Evolutionary conservation across 1,140 invertebrate genomes (phyloP), one percentile per base, ranked within the genome.

Genomic region (Panagrolaimus sp.): DNA sequence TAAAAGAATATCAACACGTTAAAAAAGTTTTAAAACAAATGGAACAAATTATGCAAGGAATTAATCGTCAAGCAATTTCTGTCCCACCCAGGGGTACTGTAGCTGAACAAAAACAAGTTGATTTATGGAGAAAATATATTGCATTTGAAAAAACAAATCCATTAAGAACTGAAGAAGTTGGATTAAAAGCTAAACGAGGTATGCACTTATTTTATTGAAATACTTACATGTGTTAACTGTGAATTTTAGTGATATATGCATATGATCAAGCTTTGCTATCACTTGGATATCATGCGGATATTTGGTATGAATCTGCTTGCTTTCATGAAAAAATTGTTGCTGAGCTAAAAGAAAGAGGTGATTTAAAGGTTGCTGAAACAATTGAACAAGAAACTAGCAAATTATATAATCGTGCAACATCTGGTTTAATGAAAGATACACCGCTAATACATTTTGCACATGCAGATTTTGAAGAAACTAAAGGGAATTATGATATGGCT

Each of bases 71-170:
- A 27, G 88, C 91, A 71, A 93, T 94, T 0, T 93, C 93, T 62
- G 89, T 95, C 1, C 95, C 95, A 44, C 94, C 95, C 0, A 91
- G 90, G 25, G 90, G 92, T 47, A 77, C 72, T n/a, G 89, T 89
- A 71, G 88, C 90, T 3, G 81, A 79, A 66, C 65, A 68, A 93
- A 98, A 84, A 93, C 78, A 98, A 86, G 86, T 90, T 63, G 93
- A 97, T 78, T 82, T 97, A n/a, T 99, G 96, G 96, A 96, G 96
- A 84, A 96, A 96, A 80, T 98, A 97, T 80, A 97, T 99, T 70
- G 86, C 89, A 3, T 99, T 94, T 91, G 96, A 99, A 84, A 92
- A 95, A 72, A 89, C 89, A 27, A 99, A 99, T 86, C 96, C 96
- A 0, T 85, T 98, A 11, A 87, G 93, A 61, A 93, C 91, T 0